phyloP scores from a whole-genome alignment of 2,113 vertebrate genomes.

The Gorsachius goisagi region DNA sequence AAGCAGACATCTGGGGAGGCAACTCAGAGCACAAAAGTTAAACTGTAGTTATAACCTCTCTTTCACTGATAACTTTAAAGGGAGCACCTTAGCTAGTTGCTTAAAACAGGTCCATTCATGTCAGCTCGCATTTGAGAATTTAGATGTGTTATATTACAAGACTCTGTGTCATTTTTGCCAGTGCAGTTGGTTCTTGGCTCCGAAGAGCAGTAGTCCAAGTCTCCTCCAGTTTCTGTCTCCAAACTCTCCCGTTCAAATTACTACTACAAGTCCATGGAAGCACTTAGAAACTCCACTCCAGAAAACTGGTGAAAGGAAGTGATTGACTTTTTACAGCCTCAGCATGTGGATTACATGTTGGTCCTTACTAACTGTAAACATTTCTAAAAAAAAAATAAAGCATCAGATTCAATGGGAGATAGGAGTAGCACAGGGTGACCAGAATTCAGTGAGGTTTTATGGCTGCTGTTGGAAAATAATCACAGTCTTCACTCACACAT shows the following conservation, averaged over 20 bases:
- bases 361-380: background rate
- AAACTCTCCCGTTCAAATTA: background rate
- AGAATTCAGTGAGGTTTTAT: background rate
- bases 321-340: background rate
- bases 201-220: background rate
- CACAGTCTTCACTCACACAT: background rate
- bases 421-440: background rate
- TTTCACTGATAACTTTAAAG: background rate
- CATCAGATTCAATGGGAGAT: background rate
- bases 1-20: background rate
- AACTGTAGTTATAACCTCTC: background rate
- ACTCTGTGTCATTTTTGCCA: background rate
- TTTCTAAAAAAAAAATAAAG: background rate
- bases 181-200: background rate
- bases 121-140: background rate
- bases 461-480: background rate
- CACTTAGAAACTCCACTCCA: background rate
- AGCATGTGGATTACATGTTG: background rate
- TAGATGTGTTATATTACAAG: background rate
- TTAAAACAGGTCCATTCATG: background rate
- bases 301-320: background rate
- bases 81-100: background rate
- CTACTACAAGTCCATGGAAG: background rate
- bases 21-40: background rate
- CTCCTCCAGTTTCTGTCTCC: background rate